phyloP scores from a whole-genome alignment of 2,113 vertebrate genomes.

The Sclerurus mexicanus region DNA sequence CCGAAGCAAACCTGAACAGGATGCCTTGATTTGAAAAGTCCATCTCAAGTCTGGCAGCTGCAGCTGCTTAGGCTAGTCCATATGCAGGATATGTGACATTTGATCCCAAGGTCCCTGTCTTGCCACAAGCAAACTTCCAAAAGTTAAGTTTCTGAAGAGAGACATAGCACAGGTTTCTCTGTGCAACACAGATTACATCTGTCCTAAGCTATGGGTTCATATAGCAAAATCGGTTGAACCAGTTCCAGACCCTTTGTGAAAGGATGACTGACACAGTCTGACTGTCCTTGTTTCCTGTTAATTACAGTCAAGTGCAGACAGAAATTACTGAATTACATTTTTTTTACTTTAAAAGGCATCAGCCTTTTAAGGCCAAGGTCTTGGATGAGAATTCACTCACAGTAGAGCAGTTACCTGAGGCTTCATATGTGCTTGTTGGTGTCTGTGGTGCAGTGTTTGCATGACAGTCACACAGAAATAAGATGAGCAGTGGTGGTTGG shows the following conservation, averaged over 20 bases:
- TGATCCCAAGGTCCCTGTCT: background rate
- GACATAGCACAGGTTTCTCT: background rate
- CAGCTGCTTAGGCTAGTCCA: background rate
- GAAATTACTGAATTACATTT: background rate
- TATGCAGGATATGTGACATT: background rate
- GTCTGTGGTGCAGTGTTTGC: background rate
- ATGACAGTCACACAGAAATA: background rate
- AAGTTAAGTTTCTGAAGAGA: background rate
- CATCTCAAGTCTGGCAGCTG: background rate
- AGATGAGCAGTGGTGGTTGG: background rate
- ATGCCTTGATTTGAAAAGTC: background rate
- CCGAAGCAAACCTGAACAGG: background rate
- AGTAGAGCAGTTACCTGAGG: background rate
- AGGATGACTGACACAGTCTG: background rate
- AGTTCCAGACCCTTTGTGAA: background rate
- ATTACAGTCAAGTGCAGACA: background rate
- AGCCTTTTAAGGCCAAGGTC: background rate
- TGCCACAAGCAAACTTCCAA: background rate
- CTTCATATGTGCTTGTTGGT: background rate
- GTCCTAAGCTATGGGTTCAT: background rate
- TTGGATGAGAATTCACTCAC: background rate
- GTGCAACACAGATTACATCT: background rate
- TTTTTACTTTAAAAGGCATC: background rate
- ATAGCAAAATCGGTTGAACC: background rate
- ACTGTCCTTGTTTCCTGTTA: background rate